Percentiles rank a stretch among this genome's conserved stretches.
Evolutionary conservation across 2,113 vertebrate genomes (phyloP).

Genomic region (Aldabrachelys gigantea): DNA sequence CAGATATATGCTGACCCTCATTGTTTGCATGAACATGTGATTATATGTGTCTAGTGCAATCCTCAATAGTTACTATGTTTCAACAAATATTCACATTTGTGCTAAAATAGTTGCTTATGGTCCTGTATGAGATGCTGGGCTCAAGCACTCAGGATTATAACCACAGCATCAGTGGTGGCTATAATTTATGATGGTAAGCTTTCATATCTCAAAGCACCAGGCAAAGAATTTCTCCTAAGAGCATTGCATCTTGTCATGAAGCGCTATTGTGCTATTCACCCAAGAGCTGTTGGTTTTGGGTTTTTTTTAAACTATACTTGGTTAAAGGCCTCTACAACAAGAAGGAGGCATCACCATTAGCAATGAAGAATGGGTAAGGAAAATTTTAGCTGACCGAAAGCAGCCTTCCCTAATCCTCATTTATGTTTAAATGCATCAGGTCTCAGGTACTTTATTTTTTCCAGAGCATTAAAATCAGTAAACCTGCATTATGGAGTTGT

Average conservation of each 20-base stretch:
- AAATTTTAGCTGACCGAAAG: not conserved
- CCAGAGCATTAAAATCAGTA: not conserved
- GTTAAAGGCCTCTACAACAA: not conserved
- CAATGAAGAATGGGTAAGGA: not conserved
- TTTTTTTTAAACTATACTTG: not conserved
- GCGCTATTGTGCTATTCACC: not conserved
- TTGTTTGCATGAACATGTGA: not conserved
- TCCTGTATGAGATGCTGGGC: not conserved
- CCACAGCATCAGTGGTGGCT: not conserved
- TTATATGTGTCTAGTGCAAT: not conserved
- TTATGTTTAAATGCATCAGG: not conserved
- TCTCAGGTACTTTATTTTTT: not conserved
- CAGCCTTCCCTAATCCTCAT: not conserved
- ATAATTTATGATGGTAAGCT: not conserved
- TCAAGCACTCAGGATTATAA: not conserved
- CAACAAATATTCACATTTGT: not conserved
- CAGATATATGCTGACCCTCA: not conserved
- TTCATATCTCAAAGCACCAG: not conserved
- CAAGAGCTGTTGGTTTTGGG: not conserved
- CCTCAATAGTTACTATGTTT: not conserved
- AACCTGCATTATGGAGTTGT: accelerated
- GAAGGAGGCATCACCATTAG: not conserved
- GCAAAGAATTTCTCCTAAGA: not conserved
- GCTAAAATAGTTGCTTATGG: not conserved
- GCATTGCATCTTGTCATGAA: not conserved